Evolutionary conservation across 2,113 vertebrate species (phyloP).

Genomic region (Sorex araneus): DNA sequence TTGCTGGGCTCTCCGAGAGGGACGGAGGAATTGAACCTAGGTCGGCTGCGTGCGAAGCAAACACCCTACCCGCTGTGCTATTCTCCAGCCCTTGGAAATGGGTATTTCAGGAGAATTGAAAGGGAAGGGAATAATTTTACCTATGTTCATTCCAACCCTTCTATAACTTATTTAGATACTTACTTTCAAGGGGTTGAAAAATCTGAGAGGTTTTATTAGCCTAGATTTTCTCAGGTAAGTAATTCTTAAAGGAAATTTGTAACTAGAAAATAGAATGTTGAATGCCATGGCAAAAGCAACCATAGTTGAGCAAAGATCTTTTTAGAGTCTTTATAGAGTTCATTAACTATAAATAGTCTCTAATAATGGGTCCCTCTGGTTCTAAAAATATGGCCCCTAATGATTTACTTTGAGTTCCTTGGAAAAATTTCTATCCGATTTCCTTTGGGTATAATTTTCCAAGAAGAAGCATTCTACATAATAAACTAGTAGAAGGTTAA

Average conservation of each 20-base stretch:
- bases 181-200: conserved; percentile 51
- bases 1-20: too few relatives aligned
- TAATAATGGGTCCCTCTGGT: conserved; percentile 52
- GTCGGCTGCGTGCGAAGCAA: too few relatives aligned
- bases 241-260: conserved; percentile 52
- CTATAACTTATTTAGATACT: conserved; percentile 37
- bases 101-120: conserved; percentile 28
- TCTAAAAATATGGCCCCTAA: conserved; percentile 65
- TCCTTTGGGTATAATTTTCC: conserved; percentile 71
- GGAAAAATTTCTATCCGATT: conserved; percentile 39
- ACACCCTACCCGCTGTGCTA: too few relatives aligned
- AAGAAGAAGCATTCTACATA: conserved; percentile 55
- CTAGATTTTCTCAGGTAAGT: conserved; percentile 49
- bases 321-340: conserved; percentile 8
- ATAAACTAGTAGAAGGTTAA: conserved; percentile 62
- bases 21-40: too few relatives aligned
- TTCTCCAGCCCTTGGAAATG: too few relatives aligned
- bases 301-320: conserved; percentile 23
- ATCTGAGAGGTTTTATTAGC: conserved; percentile 50
- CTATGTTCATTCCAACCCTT: conserved; percentile 6
- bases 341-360: conserved; percentile 64
- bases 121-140: background rate
- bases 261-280: conserved; percentile 56
- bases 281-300: conserved; percentile 36
- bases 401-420: conserved; percentile 51